Evolutionary conservation across 2,113 vertebrate species (phyloP).

Genomic region (Potamarius usumacintae): DNA sequence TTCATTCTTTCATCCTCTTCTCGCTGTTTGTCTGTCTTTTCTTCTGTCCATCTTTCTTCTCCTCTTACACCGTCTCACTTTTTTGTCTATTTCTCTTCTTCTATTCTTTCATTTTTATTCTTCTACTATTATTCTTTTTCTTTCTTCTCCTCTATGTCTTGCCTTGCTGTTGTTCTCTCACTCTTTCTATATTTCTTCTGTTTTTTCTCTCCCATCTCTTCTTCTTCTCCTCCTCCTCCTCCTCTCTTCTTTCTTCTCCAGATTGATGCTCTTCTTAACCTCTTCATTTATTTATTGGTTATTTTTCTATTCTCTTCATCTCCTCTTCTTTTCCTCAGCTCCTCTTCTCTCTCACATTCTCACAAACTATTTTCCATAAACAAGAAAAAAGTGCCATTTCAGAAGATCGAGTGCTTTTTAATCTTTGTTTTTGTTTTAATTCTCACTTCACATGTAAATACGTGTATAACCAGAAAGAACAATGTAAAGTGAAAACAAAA

Average conservation of each 20-base stretch:
- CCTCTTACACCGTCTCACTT: too few species aligned
- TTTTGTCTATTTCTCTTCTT: too few species aligned
- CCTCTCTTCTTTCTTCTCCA: not conserved
- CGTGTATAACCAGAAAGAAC: not conserved
- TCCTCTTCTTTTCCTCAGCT: not conserved
- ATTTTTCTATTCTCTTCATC: not conserved
- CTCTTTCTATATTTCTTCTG: not conserved
- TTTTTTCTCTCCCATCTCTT: not conserved
- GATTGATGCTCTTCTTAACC: not conserved
- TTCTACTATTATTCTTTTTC: not conserved
- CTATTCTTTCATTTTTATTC: not conserved
- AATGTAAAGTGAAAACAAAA: too few species aligned
- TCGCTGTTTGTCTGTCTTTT: not conserved
- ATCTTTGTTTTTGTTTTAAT: not conserved
- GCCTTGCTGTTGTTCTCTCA: not conserved
- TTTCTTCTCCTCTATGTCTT: not conserved
- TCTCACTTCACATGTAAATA: not conserved
- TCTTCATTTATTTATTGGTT: not conserved
- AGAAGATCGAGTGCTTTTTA: not conserved
- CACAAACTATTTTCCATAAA: not conserved
- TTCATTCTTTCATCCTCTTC: not conserved
- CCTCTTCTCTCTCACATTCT: not conserved
- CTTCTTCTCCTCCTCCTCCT: not conserved
- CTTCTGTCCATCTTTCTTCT: not conserved
- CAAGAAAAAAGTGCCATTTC: not conserved